These are phyloP conservation scores for Pseudorectes ferrugineus DNA, from an alignment of 2,113 vertebrate genomes.

Conservation along the genomic window DNA sequence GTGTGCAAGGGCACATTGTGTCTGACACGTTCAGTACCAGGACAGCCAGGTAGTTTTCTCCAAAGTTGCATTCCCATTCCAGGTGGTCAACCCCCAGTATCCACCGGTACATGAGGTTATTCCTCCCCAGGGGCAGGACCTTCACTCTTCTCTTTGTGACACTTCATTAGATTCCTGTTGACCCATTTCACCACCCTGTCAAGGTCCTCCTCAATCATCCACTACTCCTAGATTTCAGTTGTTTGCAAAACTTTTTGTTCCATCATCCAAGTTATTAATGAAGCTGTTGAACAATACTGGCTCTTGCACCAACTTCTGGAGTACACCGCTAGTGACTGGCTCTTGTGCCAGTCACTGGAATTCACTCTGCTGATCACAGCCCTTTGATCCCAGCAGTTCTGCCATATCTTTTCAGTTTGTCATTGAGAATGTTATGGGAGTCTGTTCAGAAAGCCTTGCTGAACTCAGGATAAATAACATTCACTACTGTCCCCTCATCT, in stretches of 20 bases:
- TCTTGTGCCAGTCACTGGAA: neutral
- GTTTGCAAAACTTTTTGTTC: neutral
- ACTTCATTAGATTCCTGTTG: neutral
- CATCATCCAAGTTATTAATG: neutral
- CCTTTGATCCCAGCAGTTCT: neutral
- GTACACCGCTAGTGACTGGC: neutral
- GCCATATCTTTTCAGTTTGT: neutral
- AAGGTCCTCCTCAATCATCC: neutral
- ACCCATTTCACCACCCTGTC: neutral
- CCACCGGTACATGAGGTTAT: neutral
- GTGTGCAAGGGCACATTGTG: neutral
- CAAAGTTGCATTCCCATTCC: neutral
- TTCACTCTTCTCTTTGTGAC: neutral
- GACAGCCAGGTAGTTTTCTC: neutral
- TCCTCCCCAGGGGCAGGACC: neutral
- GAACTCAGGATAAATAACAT: neutral
- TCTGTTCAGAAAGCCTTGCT: neutral
- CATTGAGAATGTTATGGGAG: neutral
- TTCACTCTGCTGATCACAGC: neutral
- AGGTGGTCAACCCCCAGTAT: fast-evolving
- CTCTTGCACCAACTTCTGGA: neutral
- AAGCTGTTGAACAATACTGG: neutral
- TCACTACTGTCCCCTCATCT: neutral
- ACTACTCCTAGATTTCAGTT: neutral
- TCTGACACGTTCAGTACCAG: neutral